These are phyloP conservation scores for Epizoanthus rinbou DNA, from an alignment of 92 coral and sea anemone genomes.

Conservation along the genomic window DNA sequence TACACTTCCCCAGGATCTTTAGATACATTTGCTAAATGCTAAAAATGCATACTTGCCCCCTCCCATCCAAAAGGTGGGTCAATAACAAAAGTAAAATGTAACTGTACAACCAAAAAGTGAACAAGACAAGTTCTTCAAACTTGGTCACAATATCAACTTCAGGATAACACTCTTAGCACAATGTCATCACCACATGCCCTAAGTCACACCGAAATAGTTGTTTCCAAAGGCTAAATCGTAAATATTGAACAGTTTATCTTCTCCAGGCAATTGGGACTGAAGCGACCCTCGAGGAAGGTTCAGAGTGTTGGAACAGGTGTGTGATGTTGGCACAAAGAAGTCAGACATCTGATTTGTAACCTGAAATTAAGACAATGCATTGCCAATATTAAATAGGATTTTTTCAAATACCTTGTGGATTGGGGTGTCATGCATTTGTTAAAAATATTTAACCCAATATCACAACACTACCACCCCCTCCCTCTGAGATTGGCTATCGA, in stretches of 20 bases:
- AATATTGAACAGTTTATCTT: not conserved
- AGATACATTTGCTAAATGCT: no score
- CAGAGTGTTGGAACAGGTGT: not conserved
- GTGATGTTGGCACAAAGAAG: constrained; percentile 1
- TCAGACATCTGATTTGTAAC: not conserved
- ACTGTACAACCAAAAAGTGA: not conserved
- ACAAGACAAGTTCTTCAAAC: not conserved
- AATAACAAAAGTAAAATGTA: not conserved
- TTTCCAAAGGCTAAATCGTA: constrained; percentile 24
- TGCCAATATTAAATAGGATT: not conserved
- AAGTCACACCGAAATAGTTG: not conserved
- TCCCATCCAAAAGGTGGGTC: no score
- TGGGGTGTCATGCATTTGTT: no score
- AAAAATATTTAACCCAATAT: no score
- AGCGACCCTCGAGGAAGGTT: constrained; percentile 14
- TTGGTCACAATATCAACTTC: not conserved
- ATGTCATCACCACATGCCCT: not conserved
- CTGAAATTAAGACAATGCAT: not conserved
- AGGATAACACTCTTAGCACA: not conserved
- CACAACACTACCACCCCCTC: no score
- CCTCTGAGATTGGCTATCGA: no score
- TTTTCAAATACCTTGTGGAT: no score
- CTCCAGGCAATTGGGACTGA: constrained; percentile 9
- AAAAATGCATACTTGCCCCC: no score
- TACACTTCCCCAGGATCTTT: no score